Base-by-base conservation (phyloP, 2,797 vertebrate genomes). In the Phrynocephalus guinanensis region DNA sequence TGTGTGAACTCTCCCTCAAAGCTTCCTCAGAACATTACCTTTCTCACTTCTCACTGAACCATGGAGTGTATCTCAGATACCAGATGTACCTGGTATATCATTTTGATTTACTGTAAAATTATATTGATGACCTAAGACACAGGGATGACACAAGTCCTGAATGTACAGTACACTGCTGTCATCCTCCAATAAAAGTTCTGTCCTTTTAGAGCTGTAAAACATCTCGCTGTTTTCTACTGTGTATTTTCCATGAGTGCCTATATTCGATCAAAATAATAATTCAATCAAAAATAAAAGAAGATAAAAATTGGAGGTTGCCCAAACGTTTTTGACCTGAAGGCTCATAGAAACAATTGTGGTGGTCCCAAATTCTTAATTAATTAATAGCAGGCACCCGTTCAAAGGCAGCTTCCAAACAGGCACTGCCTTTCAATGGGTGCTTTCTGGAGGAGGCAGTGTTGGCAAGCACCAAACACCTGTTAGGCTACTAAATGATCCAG, bases 51-150 rank as follows among this genome's bases (percentile, higher is more conserved):
- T 81, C 70, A 50, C 20, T 81, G 20, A 80, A 80, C 15, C 70
- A 60, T 6, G 33, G 15, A 86, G 22, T 80, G 66, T n/a, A 38
- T 13, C 9, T 5, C 33, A 16, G 67, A 7, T 30, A 3, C 13
- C 13, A 48, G 60, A 4, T 50, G 70, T 30, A 75, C 13, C 28
- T 75, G 81, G 56, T 66, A n/a, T 70, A 82, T 75, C 26, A 82
- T 81, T 72, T 86, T 86, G 38, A 86, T 86, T 71, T 60, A 48
- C 33, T 81, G 70, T 18, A 66, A 56, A 50, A 81, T 18, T 48
- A 81, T 7, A 86, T 18, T 48, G 28, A 7, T 48, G 18, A 20
- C 38, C 83, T 48, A 76, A 33, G 8, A 48, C 16, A 63, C 22
- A 73, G 3, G 50, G 28, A 22, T 15, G 18, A 48, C 18, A 50